Base-by-base conservation (phyloP, 1,140 invertebrate genomes). In the Zophobas atratus region DNA sequence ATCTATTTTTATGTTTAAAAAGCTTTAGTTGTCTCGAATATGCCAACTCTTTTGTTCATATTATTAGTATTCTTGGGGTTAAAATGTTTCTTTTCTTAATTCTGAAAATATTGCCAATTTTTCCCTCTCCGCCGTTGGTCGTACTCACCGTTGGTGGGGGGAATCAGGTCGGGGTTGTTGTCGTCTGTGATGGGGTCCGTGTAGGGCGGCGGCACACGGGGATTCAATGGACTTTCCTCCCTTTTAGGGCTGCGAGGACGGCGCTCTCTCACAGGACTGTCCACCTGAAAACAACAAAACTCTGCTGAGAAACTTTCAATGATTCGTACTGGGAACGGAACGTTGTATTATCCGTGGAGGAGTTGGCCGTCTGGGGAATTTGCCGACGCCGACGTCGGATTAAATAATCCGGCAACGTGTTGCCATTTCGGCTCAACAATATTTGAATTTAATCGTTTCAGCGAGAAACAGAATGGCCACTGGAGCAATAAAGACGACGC, bases 81-180 rank as follows among this genome's bases (percentile, higher is more conserved):
- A 20, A 20, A 20, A 20, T 20, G 20, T 20, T 20, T 20, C 20
- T 20, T 20, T 20, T 20, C 20, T 20, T 20, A 20, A 20, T 20
- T 20, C 20, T 20, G 20, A 20, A 20, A 20, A 20, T 20, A 20
- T 20, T 20, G 20, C 20, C 20, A 20, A 20, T 20, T 20, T 20
- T 20, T 20, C 20, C 20, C 20, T 20, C 20, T 20, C 46, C 70
- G 34, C 43, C n/a, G 20, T 20, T 20, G 20, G 20, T 20, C 20
- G 20, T 20, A 75, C 81, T 81, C 79, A 85, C 84, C 84, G 56
- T 84, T 84, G 43, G 80, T 82, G n/a, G 84, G 84, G 48, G 85
- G 85, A 77, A 86, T 86, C 1, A 86, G 80, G 77, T 86, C 85
- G 5, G 85, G 85, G 75, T 86, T 86, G 76, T 86, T 86, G 67